These are phyloP conservation scores for Epizoanthus ramosus DNA, from an alignment of 92 coral and sea anemone species.

Conservation along the genomic window DNA sequence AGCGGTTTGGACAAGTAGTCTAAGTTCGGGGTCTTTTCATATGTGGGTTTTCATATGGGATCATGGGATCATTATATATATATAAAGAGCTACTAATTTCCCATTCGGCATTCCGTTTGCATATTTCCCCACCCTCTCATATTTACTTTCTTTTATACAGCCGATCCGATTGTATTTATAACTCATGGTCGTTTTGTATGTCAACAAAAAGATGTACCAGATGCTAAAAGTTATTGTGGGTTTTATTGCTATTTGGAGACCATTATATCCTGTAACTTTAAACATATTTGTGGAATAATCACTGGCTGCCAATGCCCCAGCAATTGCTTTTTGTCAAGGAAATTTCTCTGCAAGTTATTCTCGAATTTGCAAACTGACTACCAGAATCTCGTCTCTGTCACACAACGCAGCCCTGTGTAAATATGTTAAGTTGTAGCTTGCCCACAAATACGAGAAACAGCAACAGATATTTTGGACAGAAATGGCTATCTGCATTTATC, in stretches of 20 bases:
- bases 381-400: not conserved
- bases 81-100: not conserved
- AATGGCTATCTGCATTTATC: not conserved
- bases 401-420: slow-evolving; percentile 12
- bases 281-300: slow-evolving; percentile 9
- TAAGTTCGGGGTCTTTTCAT: not conserved
- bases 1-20: not conserved
- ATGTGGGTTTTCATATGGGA: not conserved
- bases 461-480: slow-evolving; percentile 32
- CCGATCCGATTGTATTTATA: not conserved
- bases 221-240: slow-evolving; percentile 28
- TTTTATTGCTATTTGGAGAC: slow-evolving; percentile 27
- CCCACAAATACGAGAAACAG: slow-evolving; percentile 2
- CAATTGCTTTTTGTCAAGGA: slow-evolving; percentile 5
- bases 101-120: slow-evolving; percentile 22
- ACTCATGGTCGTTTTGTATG: not conserved
- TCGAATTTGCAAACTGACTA: slow-evolving; percentile 21
- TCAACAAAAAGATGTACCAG: slow-evolving; percentile 26
- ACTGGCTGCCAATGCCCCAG: not conserved
- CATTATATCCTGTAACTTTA: slow-evolving; percentile 22
- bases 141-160: not conserved
- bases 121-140: not conserved
- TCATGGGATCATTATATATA: not conserved
- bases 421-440: not conserved
- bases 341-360: not conserved